These are phyloP conservation scores for Andrena marginata DNA, from an alignment of 2,888 invertebrate species.

Conservation along the genomic window DNA sequence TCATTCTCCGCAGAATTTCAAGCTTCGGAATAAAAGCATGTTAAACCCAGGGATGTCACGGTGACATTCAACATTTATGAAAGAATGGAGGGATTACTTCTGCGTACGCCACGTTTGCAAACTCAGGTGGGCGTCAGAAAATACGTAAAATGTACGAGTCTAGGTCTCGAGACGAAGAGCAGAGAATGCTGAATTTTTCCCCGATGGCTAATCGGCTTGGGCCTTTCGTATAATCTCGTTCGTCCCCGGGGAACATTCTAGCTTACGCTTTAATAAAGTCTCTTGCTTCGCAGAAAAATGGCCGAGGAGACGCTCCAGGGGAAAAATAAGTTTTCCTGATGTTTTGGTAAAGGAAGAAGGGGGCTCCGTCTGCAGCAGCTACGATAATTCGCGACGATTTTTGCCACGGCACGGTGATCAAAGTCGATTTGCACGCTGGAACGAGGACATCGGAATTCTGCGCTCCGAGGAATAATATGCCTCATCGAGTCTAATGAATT, in stretches of 20 bases:
- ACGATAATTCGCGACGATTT: slow-evolving; percentile 60
- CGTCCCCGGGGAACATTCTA: slow-evolving; percentile 57
- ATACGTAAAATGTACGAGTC: not conserved
- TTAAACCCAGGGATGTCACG: no score
- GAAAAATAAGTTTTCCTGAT: slow-evolving; percentile 69
- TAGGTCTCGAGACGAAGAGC: not conserved
- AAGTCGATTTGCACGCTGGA: slow-evolving; percentile 50
- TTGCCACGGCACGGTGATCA: slow-evolving; percentile 53
- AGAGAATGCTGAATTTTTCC: slow-evolving; percentile 48
- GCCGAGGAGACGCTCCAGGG: slow-evolving; percentile 52
- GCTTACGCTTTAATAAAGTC: slow-evolving; percentile 72
- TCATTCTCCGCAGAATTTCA: not conserved
- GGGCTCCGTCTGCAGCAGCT: slow-evolving; percentile 28
- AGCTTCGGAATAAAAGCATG: no score
- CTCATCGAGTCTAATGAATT: slow-evolving; percentile 43
- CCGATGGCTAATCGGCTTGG: slow-evolving; percentile 66
- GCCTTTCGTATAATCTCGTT: slow-evolving; percentile 68
- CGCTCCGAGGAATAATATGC: slow-evolving; percentile 36
- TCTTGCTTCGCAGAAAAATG: slow-evolving; percentile 29
- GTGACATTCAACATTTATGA: not conserved
- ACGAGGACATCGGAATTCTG: slow-evolving; percentile 13
- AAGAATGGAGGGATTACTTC: not conserved
- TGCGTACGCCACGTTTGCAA: not conserved
- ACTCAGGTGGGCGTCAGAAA: not conserved
- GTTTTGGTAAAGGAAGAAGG: slow-evolving; percentile 47